Base-by-base conservation (phyloP, 1,140 invertebrate species). In the Ridgeia piscesae region DNA sequence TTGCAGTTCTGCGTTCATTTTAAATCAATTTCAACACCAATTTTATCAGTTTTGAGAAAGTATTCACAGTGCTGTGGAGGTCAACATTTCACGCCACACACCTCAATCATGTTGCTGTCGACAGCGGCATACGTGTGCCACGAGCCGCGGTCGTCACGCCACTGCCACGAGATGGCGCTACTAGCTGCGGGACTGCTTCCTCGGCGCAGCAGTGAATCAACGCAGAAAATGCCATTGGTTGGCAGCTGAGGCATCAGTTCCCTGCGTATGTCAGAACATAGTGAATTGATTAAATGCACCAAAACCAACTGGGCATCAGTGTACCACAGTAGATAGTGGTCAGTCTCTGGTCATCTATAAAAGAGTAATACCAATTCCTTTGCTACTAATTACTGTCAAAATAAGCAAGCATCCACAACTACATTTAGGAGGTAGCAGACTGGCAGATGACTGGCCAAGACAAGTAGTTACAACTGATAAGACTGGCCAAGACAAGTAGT, bases 171-270 rank as follows among this genome's bases (percentile, higher is more conserved):
- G 1, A 99, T 98, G 92, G 95, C 94, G 89, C 31, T 58, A 93
- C 95, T 95, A 6, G 94, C 93, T 91, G 94, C 94, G 50, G 94
- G 92, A 42, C n/a, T n/a, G 0, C 96, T 96, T 94, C 96, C 97
- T 95, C 97, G 97, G 96, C 98, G 97, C 92, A 99, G 96, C 94
- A 99, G 97, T 89, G 97, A 96, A 96, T 99, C 98, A 93, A 99
- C 98, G 92, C 97, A 97, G 96, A 99, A 99, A 94, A 99, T 98
- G 21, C 98, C 99, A 96, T 99, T 98, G 11, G 97, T 97, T 0
- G 99, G 99, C 93, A 99, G 96, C 33, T 98, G 97, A 33, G 99
- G 99, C 98, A 99, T 98, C 91, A 99, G 96, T 96, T 99, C 99
- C 4, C 96, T 96, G 93, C n/a, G 94, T 94, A 93, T 92, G 58